Conservation (phyloP, 2,797 vertebrate genomes). For the Graptemys geographica region DNA sequence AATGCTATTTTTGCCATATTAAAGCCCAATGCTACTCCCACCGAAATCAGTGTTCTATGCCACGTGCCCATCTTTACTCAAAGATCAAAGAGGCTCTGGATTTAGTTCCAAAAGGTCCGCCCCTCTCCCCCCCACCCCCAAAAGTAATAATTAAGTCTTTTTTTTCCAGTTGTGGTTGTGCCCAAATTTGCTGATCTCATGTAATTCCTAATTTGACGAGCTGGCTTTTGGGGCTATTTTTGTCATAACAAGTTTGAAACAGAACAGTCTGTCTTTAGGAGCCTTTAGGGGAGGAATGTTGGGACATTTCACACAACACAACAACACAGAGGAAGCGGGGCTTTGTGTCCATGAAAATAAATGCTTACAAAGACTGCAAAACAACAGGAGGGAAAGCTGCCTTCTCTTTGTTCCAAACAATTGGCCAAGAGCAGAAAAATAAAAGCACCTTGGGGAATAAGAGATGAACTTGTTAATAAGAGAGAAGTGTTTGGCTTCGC, state of each 20-base stretch:
- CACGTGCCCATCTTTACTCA: not conserved
- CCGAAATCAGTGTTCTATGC: not conserved
- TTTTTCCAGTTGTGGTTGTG: constrained; percentile 34
- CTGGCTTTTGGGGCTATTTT: constrained; percentile 49
- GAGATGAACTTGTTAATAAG: constrained; percentile 63
- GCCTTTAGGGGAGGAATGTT: constrained; percentile 32
- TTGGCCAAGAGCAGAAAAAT: constrained; percentile 25
- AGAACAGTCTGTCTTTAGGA: constrained; percentile 44
- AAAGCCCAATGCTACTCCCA: not conserved
- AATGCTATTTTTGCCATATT: not conserved
- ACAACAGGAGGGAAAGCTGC: constrained; percentile 66
- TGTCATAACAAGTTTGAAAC: constrained; percentile 27
- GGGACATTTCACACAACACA: constrained; percentile 39
- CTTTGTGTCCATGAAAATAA: constrained; percentile 63
- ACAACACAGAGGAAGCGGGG: constrained; percentile 34
- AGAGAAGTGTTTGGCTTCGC: constrained; percentile 61
- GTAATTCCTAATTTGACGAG: constrained; percentile 72
- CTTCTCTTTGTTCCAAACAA: constrained; percentile 56
- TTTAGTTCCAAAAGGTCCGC: not conserved
- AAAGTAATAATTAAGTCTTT: constrained; percentile 50
- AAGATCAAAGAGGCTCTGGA: not conserved
- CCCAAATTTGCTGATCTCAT: constrained; percentile 74
- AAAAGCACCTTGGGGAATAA: constrained; percentile 31
- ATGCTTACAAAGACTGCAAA: constrained; percentile 55
- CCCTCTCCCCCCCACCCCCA: constrained; percentile 35